Evolutionary conservation across 2,888 invertebrate genomes (phyloP), one percentile per base, ranked within the genome.

Genomic region (Polyommatus iphigenia): DNA sequence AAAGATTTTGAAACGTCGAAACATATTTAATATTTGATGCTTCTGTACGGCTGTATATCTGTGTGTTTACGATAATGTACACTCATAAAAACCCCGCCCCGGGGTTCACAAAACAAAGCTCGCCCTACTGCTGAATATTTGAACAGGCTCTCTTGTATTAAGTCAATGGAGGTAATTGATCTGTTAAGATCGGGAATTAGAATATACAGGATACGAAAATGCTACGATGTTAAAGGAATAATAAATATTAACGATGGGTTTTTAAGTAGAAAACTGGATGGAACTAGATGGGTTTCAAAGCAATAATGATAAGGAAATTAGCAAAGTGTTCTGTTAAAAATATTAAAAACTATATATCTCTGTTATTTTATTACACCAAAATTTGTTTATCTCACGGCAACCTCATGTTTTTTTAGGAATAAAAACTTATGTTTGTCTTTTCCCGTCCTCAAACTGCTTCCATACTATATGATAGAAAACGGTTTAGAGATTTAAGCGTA

Each of bases 121-220:
- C 87, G 81, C 89, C 87, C 87, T 87, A 81, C 90, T 90, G 81
- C 85, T 93, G 92, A 92, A 93, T 93, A 93, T 93, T 93, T 92
- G 90, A 93, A 90, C 87, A 90, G 89, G 89, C 89, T 90, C 90
- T 88, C 91, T 92, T 91, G 92, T 91, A 93, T 93, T 93, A 94
- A 94, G 93, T 93, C 92, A 92, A 92, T 92, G 91, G 87, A 85
- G 91, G 93, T 94, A 93, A 94, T 94, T 93, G 93, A 93, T 92
- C 93, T 90, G 90, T 89, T 89, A 88, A 89, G 75, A 75, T 54
- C 20, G 13, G 50, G 54, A 50, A 75, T 75, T 75, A 54, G 72
- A 72, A 72, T 41, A 73, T 36, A 32, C 6, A 59, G 20, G 41
- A 62, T 24, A 32, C 29, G 67, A 67, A 67, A 67, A 67, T 67